A percentile compares a stretch with the other conserved stretches of the same genome.
Conservation (phyloP, 2,888 invertebrate species). For the Meiosimyza decipiens region DNA sequence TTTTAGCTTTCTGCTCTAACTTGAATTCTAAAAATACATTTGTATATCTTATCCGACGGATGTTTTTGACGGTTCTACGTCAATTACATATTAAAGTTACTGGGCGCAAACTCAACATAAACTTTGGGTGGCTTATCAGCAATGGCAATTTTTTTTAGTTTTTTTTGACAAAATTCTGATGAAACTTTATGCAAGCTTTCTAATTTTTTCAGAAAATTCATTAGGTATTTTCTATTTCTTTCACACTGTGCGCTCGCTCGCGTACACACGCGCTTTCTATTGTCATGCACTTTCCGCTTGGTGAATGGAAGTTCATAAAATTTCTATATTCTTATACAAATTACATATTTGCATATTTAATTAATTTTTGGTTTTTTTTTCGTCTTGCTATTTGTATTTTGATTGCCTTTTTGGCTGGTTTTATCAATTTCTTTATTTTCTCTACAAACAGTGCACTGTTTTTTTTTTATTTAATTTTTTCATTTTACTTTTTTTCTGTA, state of each 20-base stretch:
- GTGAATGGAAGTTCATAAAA: constrained; percentile 1
- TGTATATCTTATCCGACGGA: constrained; percentile 18
- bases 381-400: not conserved
- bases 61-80: not conserved
- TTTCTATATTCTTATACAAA: constrained; percentile 31
- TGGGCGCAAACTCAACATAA: no score
- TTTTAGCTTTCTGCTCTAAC: no score
- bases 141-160: not conserved
- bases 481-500: not conserved
- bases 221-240: not conserved
- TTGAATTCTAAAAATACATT: constrained; percentile 15
- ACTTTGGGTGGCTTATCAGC: no score
- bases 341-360: constrained; percentile 11
- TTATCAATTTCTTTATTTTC: not conserved
- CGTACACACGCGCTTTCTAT: constrained; percentile 1
- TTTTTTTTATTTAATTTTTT: not conserved
- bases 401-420: not conserved
- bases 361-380: constrained; percentile 5
- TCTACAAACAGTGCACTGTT: not conserved
- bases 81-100: no score
- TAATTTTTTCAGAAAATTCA: constrained; percentile 5
- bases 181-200: constrained; percentile 21
- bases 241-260: not conserved
- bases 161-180: not conserved
- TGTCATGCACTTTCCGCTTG: not conserved